phyloP scores from a whole-genome alignment of 2,113 vertebrate species.

The Panthera leo region DNA sequence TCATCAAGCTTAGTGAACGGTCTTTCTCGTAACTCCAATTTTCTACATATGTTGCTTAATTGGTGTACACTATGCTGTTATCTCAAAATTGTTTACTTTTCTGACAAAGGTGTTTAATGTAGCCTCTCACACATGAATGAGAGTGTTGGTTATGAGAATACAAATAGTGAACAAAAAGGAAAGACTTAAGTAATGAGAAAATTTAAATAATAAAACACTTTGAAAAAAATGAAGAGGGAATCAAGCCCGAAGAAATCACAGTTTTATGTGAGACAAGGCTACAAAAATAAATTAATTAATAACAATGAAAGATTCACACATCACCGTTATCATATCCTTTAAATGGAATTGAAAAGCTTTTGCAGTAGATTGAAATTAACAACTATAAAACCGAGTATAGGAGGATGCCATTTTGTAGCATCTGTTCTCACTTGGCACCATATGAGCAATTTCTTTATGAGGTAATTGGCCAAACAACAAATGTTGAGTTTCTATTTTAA shows the following conservation, averaged over 20 bases:
- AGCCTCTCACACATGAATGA: neutral
- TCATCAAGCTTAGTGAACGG: neutral
- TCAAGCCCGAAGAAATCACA: neutral
- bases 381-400: neutral
- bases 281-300: conserved; percentile 42
- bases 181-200: neutral
- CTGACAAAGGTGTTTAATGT: neutral
- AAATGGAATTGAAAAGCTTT: neutral
- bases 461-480: conserved; percentile 31
- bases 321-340: neutral
- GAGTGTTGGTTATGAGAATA: neutral
- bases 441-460: conserved; percentile 34
- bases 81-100: neutral
- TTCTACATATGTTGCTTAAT: neutral
- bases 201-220: conserved; percentile 35
- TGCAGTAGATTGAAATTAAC: neutral
- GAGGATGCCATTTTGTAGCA: neutral
- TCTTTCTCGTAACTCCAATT: neutral
- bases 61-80: neutral
- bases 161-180: neutral
- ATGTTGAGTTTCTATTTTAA: conserved; percentile 52
- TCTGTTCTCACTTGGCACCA: conserved; percentile 33
- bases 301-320: neutral
- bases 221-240: conserved; percentile 4
- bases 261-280: neutral